Percentiles rank a stretch among this genome's conserved stretches.
Evolutionary conservation across 2,113 vertebrate species (phyloP).

Genomic region (Lathamus discolor): DNA sequence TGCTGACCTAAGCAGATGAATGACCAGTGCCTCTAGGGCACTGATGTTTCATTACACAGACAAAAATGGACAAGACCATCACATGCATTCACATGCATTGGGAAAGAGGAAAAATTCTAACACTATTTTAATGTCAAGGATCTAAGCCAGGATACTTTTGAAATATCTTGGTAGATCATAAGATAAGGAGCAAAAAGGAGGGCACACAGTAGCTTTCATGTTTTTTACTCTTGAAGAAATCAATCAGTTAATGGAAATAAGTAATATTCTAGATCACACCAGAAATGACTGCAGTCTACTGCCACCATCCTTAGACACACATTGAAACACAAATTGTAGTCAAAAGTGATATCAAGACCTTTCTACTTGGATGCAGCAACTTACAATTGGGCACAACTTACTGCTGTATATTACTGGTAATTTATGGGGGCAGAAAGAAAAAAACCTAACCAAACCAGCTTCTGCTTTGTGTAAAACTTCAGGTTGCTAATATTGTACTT

Average conservation of each 20-base stretch:
- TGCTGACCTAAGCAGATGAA: conserved; percentile 2
- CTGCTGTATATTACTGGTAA: background rate
- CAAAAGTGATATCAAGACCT: background rate
- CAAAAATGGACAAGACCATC: conserved; percentile 29
- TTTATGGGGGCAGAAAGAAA: background rate
- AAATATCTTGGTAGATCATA: background rate
- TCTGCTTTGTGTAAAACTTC: background rate
- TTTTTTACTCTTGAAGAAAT: background rate
- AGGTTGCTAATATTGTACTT: background rate
- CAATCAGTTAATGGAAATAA: background rate
- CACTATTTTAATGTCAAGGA: background rate
- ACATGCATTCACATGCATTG: conserved; percentile 48
- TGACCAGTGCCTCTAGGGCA: conserved; percentile 44
- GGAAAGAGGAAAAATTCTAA: background rate
- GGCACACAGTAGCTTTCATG: background rate
- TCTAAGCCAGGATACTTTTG: background rate
- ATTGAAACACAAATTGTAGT: background rate
- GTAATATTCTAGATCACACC: background rate
- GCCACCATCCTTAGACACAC: background rate
- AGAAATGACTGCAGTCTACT: background rate
- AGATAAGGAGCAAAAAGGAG: background rate
- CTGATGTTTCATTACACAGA: background rate
- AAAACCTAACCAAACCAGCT: background rate
- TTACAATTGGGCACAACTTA: background rate
- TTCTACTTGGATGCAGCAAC: background rate